Evolutionary conservation across 2,888 invertebrate species (phyloP).

Genomic region (Zhuqinia jingwanae): DNA sequence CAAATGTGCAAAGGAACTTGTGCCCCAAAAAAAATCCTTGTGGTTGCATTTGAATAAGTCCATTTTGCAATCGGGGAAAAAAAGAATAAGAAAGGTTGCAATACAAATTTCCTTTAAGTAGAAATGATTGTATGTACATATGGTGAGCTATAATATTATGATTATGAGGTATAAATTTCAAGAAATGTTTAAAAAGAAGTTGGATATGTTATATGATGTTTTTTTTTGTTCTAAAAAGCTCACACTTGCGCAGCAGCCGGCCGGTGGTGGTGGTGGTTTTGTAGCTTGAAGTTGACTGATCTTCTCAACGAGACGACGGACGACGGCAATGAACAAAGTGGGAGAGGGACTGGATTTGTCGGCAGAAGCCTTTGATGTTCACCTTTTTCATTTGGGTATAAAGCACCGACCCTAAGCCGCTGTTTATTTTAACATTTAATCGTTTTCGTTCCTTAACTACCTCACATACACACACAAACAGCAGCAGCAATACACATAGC

Average conservation of each 20-base stretch:
- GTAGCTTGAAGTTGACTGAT: slow-evolving; percentile 70
- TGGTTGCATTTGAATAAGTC: background rate
- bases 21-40: background rate
- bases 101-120: background rate
- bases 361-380: slow-evolving; percentile 79
- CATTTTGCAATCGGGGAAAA: background rate
- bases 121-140: background rate
- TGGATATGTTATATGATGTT: slow-evolving; percentile 30
- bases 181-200: slow-evolving; percentile 29
- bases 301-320: slow-evolving; percentile 65
- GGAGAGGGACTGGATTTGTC: slow-evolving; percentile 75
- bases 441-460: slow-evolving; percentile 77
- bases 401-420: slow-evolving; percentile 75
- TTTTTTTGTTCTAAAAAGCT: slow-evolving; percentile 43
- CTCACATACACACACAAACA: slow-evolving; percentile 73
- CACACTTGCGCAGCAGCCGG: slow-evolving; percentile 61
- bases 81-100: too few species aligned
- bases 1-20: slow-evolving; percentile 2
- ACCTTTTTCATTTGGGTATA: slow-evolving; percentile 78
- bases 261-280: slow-evolving; percentile 51
- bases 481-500: too few species aligned
- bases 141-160: background rate
- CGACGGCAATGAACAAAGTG: slow-evolving; percentile 70
- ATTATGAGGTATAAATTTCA: slow-evolving; percentile 14
- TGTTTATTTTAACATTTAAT: slow-evolving; percentile 79